Conservation (phyloP, 23 tunicate species). For the Ciona savignyi region DNA sequence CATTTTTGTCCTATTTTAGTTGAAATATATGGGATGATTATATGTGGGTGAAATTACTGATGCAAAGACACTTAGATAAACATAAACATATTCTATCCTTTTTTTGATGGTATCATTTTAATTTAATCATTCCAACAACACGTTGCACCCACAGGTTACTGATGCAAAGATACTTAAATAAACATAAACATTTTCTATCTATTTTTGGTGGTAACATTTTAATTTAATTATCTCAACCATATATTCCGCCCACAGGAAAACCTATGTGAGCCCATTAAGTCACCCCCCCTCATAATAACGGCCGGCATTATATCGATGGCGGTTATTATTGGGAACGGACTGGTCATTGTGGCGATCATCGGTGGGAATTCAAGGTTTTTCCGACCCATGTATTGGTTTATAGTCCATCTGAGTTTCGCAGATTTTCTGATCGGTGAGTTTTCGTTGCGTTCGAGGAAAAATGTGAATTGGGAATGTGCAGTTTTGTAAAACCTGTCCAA, state of each 20-base stretch:
- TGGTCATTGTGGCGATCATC: constrained; percentile 65
- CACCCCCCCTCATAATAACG: constrained; percentile 37
- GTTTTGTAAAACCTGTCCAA: too few species aligned
- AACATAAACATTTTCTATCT: too few species aligned
- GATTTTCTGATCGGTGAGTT: constrained; percentile 58
- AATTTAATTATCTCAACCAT: background rate
- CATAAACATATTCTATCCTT: too few species aligned
- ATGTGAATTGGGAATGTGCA: too few species aligned
- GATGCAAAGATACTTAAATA: too few species aligned
- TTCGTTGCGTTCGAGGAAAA: too few species aligned
- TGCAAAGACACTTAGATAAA: too few species aligned
- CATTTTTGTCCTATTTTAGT: background rate
- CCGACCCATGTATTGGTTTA: constrained; percentile 93
- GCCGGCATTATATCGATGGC: constrained; percentile 50
- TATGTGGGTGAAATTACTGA: too few species aligned
- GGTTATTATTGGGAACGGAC: constrained; percentile 47
- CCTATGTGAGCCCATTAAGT: constrained; percentile 41
- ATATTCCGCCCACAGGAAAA: background rate
- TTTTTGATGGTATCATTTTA: too few species aligned
- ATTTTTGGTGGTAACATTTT: too few species aligned
- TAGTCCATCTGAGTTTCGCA: constrained; percentile 59
- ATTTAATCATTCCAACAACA: too few species aligned
- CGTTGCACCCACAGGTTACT: too few species aligned
- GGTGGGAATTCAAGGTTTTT: constrained; percentile 49
- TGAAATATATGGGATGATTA: background rate